Evolutionary conservation across 2,797 vertebrate genomes (phyloP).

Genomic region (Enteromius radiatus): DNA sequence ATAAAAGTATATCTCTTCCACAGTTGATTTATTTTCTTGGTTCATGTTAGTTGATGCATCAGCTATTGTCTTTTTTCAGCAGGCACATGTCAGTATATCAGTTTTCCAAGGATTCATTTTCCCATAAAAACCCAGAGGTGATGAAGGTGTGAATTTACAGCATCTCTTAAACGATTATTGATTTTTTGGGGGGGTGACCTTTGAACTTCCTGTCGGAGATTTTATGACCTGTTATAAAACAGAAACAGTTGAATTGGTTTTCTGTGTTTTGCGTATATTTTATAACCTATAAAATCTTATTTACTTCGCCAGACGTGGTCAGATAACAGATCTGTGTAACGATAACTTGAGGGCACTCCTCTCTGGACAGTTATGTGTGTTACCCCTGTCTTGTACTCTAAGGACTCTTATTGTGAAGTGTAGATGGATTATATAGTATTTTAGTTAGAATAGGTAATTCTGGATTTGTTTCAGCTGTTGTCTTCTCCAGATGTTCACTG

Average conservation of each 20-base stretch:
- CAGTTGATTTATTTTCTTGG: too few relatives aligned
- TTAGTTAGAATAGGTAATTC: too few relatives aligned
- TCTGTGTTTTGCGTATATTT: neutral
- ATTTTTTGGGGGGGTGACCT: neutral
- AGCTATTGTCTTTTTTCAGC: neutral
- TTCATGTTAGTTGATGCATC: neutral
- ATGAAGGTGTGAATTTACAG: neutral
- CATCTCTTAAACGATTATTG: neutral
- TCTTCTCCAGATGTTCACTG: too few relatives aligned
- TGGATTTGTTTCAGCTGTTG: too few relatives aligned
- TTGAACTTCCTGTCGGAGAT: neutral
- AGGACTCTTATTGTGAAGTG: too few relatives aligned
- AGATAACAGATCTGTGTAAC: too few relatives aligned
- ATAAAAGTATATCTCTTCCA: neutral
- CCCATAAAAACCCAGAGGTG: neutral
- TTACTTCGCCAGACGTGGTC: too few relatives aligned
- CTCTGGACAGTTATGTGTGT: too few relatives aligned
- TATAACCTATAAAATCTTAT: too few relatives aligned
- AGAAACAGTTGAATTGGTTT: neutral
- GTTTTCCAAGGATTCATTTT: neutral
- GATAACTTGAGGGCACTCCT: too few relatives aligned
- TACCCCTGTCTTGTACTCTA: too few relatives aligned
- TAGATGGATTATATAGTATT: too few relatives aligned
- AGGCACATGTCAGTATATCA: neutral
- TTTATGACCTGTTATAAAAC: slow-evolving; percentile 2